phyloP scores from a whole-genome alignment of 2,113 vertebrate species.

The Ornithorhynchus anatinus region DNA sequence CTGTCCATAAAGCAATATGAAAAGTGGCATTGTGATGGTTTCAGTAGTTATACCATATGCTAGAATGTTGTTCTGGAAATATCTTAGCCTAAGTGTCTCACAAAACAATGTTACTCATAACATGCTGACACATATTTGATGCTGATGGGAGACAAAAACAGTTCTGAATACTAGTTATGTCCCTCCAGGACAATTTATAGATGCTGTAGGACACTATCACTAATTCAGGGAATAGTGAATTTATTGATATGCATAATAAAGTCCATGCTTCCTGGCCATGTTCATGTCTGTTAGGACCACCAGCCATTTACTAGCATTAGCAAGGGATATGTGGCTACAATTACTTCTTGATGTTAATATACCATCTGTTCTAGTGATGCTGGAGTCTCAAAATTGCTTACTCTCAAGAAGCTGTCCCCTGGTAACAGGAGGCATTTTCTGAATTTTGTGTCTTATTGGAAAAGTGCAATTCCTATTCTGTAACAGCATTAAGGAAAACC shows the following conservation, averaged over 20 bases:
- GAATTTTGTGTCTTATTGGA: background rate
- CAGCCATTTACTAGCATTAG: background rate
- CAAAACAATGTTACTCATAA: constrained; percentile 15
- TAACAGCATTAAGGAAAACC: background rate
- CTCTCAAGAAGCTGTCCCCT: background rate
- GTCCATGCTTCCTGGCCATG: background rate
- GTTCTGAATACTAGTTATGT: background rate
- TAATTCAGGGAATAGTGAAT: constrained; percentile 8
- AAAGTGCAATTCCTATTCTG: background rate
- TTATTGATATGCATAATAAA: background rate
- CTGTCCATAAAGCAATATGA: constrained; percentile 50
- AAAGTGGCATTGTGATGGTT: constrained; percentile 44
- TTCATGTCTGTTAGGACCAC: background rate
- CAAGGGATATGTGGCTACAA: background rate
- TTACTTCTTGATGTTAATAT: background rate
- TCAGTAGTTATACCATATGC: constrained; percentile 42
- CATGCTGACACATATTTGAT: background rate
- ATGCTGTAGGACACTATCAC: constrained; percentile 4
- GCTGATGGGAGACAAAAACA: background rate
- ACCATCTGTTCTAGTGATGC: background rate
- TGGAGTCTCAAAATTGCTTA: background rate
- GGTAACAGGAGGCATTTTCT: background rate
- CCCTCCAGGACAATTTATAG: background rate
- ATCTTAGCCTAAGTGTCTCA: constrained; percentile 21
- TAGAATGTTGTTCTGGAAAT: constrained; percentile 28